These are phyloP conservation scores for Drosophila auraria DNA, from an alignment of 1,140 invertebrate species.

Conservation along the genomic window DNA sequence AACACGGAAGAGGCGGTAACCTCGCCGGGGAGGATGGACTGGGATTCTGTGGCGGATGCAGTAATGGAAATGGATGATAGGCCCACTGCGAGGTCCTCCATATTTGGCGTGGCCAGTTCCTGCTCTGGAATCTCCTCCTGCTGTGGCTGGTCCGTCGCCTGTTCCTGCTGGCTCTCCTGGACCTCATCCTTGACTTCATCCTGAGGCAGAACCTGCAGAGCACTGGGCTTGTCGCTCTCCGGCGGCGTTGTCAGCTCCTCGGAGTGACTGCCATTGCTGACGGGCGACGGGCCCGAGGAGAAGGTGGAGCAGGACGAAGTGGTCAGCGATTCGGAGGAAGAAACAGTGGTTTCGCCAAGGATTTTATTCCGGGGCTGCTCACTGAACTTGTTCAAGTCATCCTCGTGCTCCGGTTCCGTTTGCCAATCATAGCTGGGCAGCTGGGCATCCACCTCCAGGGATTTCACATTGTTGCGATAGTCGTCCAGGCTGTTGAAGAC, in stretches of 20 bases:
- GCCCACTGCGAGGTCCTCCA: constrained; percentile 71
- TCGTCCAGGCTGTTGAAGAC: constrained; percentile 89
- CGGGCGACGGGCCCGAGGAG: constrained; percentile 81
- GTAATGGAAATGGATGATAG: constrained; percentile 79
- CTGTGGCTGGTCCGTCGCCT: constrained; percentile 14
- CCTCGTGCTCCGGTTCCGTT: constrained; percentile 21
- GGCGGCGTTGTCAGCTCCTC: constrained; percentile 55
- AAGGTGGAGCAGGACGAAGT: constrained; percentile 83
- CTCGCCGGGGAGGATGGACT: constrained; percentile 67
- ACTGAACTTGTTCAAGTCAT: constrained; percentile 75
- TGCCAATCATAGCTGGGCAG: constrained; percentile 54
- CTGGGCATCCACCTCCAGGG: constrained; percentile 54
- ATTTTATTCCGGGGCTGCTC: constrained; percentile 48
- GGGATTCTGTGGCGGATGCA: constrained; percentile 55
- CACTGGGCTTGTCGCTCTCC: constrained; percentile 37
- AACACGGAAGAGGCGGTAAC: constrained; percentile 69
- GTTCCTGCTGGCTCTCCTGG: constrained; percentile 13
- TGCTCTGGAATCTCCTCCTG: background rate
- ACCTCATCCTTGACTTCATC: constrained; percentile 24
- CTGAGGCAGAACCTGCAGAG: constrained; percentile 9
- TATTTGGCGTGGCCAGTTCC: constrained; percentile 6
- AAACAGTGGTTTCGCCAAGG: constrained; percentile 34
- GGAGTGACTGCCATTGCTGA: constrained; percentile 58
- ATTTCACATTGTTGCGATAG: constrained; percentile 86
- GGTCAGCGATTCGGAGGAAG: constrained; percentile 75